Evolutionary conservation across 2,888 invertebrate genomes (phyloP).

Genomic region (Alloplasta piceator): DNA sequence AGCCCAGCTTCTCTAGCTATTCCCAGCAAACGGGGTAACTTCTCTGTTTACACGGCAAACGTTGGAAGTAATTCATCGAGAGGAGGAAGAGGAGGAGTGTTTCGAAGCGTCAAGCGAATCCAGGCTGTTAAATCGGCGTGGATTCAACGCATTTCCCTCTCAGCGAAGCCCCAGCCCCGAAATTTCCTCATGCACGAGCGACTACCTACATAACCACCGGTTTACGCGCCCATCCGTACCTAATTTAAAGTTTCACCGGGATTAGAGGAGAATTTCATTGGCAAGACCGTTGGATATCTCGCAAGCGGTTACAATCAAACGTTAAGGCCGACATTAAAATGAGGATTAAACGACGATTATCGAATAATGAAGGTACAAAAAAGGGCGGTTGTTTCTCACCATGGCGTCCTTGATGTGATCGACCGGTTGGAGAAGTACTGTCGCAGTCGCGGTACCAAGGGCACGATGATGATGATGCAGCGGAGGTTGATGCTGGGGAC

Average conservation of each 20-base stretch:
- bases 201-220: constrained; percentile 2
- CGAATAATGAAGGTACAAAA: background rate
- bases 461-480: constrained; percentile 76
- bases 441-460: constrained; percentile 75
- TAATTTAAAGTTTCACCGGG: constrained; percentile 7
- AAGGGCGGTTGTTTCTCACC: constrained; percentile 72
- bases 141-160: constrained; percentile 55
- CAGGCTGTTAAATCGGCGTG: constrained; percentile 66
- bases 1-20: constrained; percentile 21
- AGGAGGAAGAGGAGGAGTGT: constrained; percentile 17
- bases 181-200: background rate
- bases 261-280: background rate
- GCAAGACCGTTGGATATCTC: no score
- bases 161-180: background rate
- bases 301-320: no score
- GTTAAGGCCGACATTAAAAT: no score
- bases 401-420: constrained; percentile 82
- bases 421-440: constrained; percentile 81
- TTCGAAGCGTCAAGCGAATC: constrained; percentile 20
- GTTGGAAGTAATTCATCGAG: constrained; percentile 67
- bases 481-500: constrained; percentile 66
- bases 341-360: no score
- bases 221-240: background rate
- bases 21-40: constrained; percentile 53
- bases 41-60: constrained; percentile 74